These are phyloP conservation scores for Perccottus glenii DNA, from an alignment of 2,113 vertebrate genomes.

Conservation along the genomic window DNA sequence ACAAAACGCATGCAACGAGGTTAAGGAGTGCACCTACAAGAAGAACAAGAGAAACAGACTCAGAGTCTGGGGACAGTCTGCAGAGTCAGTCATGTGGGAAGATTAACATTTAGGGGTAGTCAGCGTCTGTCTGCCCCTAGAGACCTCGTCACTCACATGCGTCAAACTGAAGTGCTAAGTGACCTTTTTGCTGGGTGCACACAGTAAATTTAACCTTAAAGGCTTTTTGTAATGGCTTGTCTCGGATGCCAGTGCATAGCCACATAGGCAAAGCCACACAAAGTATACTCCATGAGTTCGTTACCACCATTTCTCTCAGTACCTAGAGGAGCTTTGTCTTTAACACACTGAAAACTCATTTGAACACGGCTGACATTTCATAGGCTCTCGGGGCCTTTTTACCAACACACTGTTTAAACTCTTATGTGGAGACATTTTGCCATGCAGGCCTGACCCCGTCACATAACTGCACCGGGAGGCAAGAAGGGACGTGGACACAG, in stretches of 20 bases:
- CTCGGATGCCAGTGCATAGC: background rate
- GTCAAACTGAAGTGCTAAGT: slow-evolving; percentile 57
- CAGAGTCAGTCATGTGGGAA: slow-evolving; percentile 71
- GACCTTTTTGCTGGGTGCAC: slow-evolving; percentile 63
- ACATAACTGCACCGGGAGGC: slow-evolving; percentile 37
- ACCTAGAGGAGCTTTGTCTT: slow-evolving; percentile 51
- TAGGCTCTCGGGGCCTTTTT: slow-evolving; percentile 49
- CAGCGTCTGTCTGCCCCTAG: slow-evolving; percentile 48
- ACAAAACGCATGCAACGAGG: background rate
- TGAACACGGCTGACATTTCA: slow-evolving; percentile 73
- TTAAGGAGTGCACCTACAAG: background rate
- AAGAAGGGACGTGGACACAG: slow-evolving; percentile 36
- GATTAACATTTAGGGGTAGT: slow-evolving; percentile 69
- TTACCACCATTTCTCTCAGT: slow-evolving; percentile 23
- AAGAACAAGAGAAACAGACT: background rate
- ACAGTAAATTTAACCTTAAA: slow-evolving; percentile 23
- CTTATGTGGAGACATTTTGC: slow-evolving; percentile 47
- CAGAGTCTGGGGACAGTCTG: slow-evolving; percentile 4
- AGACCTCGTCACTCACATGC: slow-evolving; percentile 68
- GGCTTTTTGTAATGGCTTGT: slow-evolving; percentile 7
- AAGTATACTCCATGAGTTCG: background rate
- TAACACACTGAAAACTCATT: slow-evolving; percentile 63
- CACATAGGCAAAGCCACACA: background rate
- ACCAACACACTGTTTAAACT: slow-evolving; percentile 45
- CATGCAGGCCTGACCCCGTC: slow-evolving; percentile 17